Conservation (phyloP, 2,113 vertebrate species). For the Felis chaus region DNA sequence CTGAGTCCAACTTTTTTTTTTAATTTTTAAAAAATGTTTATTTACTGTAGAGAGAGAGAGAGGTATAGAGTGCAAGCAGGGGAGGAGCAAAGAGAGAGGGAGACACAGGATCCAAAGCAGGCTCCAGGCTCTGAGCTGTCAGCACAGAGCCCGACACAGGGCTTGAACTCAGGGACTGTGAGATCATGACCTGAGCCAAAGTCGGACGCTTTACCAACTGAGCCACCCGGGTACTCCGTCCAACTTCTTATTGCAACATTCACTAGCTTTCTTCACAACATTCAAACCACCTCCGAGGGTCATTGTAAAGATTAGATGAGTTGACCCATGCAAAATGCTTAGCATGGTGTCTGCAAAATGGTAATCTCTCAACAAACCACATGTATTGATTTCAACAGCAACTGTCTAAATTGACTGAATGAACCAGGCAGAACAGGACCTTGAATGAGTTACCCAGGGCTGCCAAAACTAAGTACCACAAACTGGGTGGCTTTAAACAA, state of each 20-base stretch:
- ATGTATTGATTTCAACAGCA: neutral
- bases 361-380: neutral
- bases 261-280: neutral
- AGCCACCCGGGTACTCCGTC: neutral
- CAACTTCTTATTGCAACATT: neutral
- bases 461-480: no score
- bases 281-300: neutral
- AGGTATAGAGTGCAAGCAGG: no score
- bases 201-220: no score
- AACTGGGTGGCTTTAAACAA: no score
- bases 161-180: no score
- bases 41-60: no score
- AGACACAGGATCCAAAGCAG: no score
- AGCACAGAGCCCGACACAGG: no score
- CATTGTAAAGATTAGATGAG: neutral
- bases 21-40: no score
- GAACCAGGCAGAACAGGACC: neutral
- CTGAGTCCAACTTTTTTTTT: neutral
- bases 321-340: neutral
- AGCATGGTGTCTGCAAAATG: neutral
- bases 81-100: no score
- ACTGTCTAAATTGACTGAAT: neutral
- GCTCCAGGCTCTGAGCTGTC: no score
- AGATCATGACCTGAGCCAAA: no score
- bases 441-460: neutral